These are phyloP conservation scores for Arenicola marina DNA, from an alignment of 2,888 invertebrate species.

Conservation along the genomic window DNA sequence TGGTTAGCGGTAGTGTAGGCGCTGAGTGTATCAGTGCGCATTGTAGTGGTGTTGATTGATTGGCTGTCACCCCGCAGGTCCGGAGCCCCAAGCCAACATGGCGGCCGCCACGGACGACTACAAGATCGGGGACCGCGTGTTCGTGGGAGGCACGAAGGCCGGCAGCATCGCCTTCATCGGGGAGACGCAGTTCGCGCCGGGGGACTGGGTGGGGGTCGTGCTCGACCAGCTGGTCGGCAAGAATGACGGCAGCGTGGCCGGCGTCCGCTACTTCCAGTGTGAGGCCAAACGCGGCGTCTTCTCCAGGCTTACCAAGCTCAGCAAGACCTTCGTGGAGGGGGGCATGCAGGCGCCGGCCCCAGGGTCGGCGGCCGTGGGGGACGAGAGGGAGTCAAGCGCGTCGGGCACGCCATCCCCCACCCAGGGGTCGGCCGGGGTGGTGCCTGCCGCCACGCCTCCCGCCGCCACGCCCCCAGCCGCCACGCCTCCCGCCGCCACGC, in stretches of 20 bases:
- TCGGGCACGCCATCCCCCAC: conserved; percentile 1
- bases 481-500: not conserved
- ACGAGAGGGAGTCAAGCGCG: too few species aligned
- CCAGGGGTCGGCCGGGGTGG: not conserved
- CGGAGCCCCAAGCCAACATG: too few species aligned
- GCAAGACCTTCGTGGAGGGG: conserved; percentile 22
- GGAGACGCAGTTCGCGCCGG: conserved; percentile 60
- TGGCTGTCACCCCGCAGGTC: not conserved
- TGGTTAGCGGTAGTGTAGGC: too few species aligned
- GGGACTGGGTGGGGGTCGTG: conserved; percentile 61
- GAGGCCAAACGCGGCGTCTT: conserved; percentile 60
- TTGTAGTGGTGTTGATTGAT: not conserved
- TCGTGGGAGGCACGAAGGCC: conserved; percentile 65
- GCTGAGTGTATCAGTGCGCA: too few species aligned
- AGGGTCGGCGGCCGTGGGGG: not conserved
- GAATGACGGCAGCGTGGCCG: conserved; percentile 61
- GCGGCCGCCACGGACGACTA: too few species aligned
- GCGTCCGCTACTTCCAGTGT: conserved; percentile 60
- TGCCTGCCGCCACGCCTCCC: conserved; percentile 6
- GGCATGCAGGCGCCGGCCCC: not conserved
- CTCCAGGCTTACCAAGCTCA: conserved; percentile 73
- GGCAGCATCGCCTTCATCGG: conserved; percentile 60
- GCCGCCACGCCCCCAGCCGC: not conserved
- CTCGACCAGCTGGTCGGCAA: conserved; percentile 59
- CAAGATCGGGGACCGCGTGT: conserved; percentile 92